Evolutionary conservation across 2,888 invertebrate genomes (phyloP), one percentile per base, ranked within the genome.

Genomic region (Temnothorax ravouxi): DNA sequence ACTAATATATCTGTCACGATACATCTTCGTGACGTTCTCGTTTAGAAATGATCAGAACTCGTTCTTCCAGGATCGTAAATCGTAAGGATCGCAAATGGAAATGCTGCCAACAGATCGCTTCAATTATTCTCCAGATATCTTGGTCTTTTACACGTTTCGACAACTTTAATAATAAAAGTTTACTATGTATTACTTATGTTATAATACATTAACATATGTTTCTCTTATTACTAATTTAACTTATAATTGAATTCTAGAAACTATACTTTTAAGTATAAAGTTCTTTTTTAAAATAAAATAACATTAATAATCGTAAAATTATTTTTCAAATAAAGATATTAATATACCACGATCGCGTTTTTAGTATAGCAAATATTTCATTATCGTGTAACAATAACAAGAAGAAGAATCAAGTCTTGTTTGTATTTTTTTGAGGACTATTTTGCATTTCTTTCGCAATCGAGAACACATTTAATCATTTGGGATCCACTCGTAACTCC

Each of bases 1-100:
- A 41, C 15, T 38, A 38, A 6, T 59, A 29, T 3, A 29, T 29
- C 3, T 62, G 47, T 62, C 47, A 3, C 21, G 3, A 61, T 34
- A 61, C 15, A 47, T 75, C 34, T 29, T 44, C n/a, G 61, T 15
- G 21, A 75, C 21, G 13, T 59, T 74, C 25, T 72, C 11, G 25
- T 41, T 56, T 59, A 11, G 1, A 64, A 64, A 38, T 34, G 21
- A 75, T 29, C 50, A 21, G 15, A 21, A 54, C 52, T 38, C 15
- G 4, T 62, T 50, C 11, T 5, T 64, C 18, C n/a, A 64, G 25
- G 4, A 29, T 29, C 29, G 29, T 29, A 29, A 29, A 29, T 29
- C 29, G 3, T 18, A 66, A 76, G 50, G 3, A 29, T 41, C 15
- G n/a, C 25, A 47, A 44, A 47, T 75, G 13, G n/a, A 61, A 75